These are phyloP conservation scores for Rhamnusium bicolor DNA, from an alignment of 2,888 invertebrate species.

Conservation along the genomic window DNA sequence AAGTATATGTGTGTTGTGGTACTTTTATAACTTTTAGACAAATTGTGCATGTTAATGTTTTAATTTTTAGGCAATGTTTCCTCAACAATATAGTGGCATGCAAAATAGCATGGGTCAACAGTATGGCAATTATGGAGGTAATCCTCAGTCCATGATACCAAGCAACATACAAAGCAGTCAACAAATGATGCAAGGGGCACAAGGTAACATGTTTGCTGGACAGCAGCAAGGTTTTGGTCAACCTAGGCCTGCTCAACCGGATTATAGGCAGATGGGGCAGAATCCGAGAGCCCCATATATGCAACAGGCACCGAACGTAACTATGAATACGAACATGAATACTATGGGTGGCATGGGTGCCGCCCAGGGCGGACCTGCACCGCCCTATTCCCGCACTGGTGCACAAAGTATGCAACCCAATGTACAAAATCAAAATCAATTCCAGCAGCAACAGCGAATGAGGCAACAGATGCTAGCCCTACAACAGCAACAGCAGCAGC, in stretches of 20 bases:
- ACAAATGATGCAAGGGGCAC: conserved; percentile 60
- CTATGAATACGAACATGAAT: conserved; percentile 89
- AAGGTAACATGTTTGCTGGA: conserved; percentile 67
- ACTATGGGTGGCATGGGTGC: conserved; percentile 75
- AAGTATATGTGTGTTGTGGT: too few species aligned
- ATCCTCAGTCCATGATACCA: conserved; percentile 67
- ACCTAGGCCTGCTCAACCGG: conserved; percentile 70
- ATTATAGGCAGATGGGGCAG: conserved; percentile 68
- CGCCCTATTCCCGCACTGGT: conserved; percentile 80
- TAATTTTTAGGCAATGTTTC: conserved; percentile 72
- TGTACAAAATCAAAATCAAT: conserved; percentile 73
- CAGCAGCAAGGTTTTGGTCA: conserved; percentile 75
- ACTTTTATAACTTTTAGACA: too few species aligned
- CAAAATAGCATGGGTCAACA: conserved; percentile 78
- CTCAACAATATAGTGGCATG: conserved; percentile 77
- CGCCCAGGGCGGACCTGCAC: conserved; percentile 78
- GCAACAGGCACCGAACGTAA: conserved; percentile 87
- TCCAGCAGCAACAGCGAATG: conserved; percentile 75
- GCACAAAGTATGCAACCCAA: conserved; percentile 65
- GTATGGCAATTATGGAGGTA: conserved; percentile 67
- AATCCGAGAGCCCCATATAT: conserved; percentile 77
- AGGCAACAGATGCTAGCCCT: conserved; percentile 81
- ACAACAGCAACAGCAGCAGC: conserved; percentile 78
- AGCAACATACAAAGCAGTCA: conserved; percentile 64
- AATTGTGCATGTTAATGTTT: not conserved